A percentile compares a stretch with the other conserved stretches of the same genome.
phyloP scores from a whole-genome alignment of 2,113 vertebrate species.

The Typhlomys cinereus region DNA sequence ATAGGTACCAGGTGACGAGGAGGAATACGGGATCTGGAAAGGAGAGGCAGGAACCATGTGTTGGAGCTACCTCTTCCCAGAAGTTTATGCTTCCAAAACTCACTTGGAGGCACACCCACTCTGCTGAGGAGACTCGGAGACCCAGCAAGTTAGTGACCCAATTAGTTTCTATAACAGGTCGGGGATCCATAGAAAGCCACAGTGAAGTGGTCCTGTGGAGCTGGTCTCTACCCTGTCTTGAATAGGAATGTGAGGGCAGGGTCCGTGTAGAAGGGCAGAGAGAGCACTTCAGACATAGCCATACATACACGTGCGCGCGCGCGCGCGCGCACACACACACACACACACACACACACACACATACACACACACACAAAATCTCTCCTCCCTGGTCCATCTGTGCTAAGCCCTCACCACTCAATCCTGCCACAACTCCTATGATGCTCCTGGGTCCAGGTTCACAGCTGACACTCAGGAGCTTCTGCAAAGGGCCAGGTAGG shows the following conservation, averaged over 20 bases:
- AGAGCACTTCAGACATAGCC: neutral
- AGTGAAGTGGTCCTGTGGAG: neutral
- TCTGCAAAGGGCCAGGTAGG: neutral
- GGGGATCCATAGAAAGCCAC: neutral
- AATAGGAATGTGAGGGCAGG: neutral
- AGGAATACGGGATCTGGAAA: conserved; percentile 97
- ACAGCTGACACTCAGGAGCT: neutral
- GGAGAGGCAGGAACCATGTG: conserved; percentile 14
- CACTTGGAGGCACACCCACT: neutral
- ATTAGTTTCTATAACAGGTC: neutral
- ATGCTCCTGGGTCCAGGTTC: neutral
- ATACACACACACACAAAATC: too few species aligned
- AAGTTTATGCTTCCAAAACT: neutral
- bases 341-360: too few species aligned
- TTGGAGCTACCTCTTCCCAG: neutral
- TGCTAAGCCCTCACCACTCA: neutral
- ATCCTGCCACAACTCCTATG: neutral
- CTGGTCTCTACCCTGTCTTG: neutral
- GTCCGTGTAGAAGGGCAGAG: neutral
- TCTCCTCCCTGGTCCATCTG: neutral
- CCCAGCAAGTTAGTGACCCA: neutral
- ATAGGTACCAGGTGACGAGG: conserved; percentile 97
- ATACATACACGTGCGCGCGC: neutral
- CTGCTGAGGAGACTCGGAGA: neutral
- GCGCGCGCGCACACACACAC: too few species aligned